Evolutionary conservation across 2,888 invertebrate genomes (phyloP).

Genomic region (Ischnus inquisitorius): DNA sequence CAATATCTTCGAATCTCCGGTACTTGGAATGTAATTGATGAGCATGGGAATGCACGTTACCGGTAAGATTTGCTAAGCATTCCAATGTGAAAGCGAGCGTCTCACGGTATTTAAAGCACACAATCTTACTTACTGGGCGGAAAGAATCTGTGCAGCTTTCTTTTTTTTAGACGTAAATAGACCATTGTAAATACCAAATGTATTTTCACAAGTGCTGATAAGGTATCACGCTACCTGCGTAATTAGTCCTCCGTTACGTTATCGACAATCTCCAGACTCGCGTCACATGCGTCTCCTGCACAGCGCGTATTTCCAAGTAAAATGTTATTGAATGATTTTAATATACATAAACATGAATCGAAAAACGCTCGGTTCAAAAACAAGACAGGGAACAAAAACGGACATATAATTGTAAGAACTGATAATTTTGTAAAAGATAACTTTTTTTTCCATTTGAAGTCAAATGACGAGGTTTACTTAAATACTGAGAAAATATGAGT

Average conservation of each 20-base stretch:
- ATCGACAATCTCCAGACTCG: background rate
- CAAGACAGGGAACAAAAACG: too few species aligned
- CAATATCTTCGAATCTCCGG: too few species aligned
- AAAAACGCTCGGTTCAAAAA: background rate
- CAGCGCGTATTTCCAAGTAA: background rate
- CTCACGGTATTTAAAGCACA: background rate
- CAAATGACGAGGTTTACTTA: too few species aligned
- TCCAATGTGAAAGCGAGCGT: background rate
- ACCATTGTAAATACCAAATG: background rate
- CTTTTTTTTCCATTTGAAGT: too few species aligned
- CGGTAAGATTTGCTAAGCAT: background rate
- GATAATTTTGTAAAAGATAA: too few species aligned
- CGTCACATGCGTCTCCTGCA: background rate
- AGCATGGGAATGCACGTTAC: background rate
- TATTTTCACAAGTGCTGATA: background rate
- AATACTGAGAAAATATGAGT: too few species aligned
- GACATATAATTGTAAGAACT: background rate
- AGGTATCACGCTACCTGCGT: background rate
- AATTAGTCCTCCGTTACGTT: background rate
- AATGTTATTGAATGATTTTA: background rate
- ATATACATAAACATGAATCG: background rate
- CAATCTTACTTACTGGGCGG: background rate
- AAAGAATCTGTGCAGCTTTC: background rate
- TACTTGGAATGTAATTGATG: background rate
- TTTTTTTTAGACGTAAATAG: background rate